These are phyloP conservation scores for Agrilus cyanescens DNA, from an alignment of 2,888 invertebrate genomes.

Conservation along the genomic window DNA sequence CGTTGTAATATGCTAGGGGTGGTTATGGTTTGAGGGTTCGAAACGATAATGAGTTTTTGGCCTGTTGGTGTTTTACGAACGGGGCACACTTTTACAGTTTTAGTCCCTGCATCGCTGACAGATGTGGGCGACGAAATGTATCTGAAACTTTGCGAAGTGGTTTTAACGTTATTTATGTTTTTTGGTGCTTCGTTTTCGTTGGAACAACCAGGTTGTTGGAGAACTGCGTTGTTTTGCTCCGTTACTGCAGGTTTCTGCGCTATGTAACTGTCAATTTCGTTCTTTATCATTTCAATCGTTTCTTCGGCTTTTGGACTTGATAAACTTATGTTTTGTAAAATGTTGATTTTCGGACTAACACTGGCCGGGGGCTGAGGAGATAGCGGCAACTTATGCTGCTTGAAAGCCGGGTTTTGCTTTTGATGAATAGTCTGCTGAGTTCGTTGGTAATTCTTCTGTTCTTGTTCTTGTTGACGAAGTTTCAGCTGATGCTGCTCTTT, in stretches of 20 bases:
- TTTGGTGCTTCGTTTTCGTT: slow-evolving; percentile 26
- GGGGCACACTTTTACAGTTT: slow-evolving; percentile 26
- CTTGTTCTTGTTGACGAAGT: slow-evolving; percentile 10
- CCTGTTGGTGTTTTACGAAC: slow-evolving; percentile 24
- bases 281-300: slow-evolving; percentile 15
- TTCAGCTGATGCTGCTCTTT: slow-evolving; percentile 19
- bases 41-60: slow-evolving; percentile 35
- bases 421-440: slow-evolving; percentile 14
- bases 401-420: slow-evolving; percentile 5
- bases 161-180: slow-evolving; percentile 21
- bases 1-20: slow-evolving; percentile 32
- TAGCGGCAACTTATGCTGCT: slow-evolving; percentile 15
- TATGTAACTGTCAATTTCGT: slow-evolving; percentile 9
- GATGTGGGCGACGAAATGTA: slow-evolving; percentile 17
- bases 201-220: slow-evolving; percentile 19
- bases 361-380: slow-evolving; percentile 9
- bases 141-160: slow-evolving; percentile 21
- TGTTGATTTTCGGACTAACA: slow-evolving; percentile 28
- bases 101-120: slow-evolving; percentile 18
- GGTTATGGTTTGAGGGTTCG: slow-evolving; percentile 30
- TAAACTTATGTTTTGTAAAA: slow-evolving; percentile 29
- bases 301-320: slow-evolving; percentile 16
- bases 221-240: slow-evolving; percentile 11
- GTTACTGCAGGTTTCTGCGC: slow-evolving; percentile 11
- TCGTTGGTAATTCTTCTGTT: slow-evolving; percentile 10